These are phyloP conservation scores for Rotaria magnacalcarata DNA, from an alignment of 2,888 invertebrate genomes.

Conservation along the genomic window DNA sequence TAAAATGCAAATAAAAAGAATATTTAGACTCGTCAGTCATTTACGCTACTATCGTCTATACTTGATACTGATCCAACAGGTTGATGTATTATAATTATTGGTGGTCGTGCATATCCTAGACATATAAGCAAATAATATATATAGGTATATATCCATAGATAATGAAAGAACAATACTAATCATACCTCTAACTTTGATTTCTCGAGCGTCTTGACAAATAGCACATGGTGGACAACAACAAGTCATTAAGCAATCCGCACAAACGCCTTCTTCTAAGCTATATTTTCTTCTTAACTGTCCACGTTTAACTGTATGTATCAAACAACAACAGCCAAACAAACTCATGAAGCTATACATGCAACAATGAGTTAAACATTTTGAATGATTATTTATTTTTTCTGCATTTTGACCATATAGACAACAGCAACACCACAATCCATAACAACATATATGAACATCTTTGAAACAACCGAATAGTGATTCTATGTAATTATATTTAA, in stretches of 20 bases:
- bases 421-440: not conserved
- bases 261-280: not conserved
- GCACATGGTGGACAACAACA: not conserved
- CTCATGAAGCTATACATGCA: not conserved
- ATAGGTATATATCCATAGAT: not conserved
- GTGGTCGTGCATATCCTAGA: not conserved
- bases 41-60: not conserved
- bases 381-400: not conserved
- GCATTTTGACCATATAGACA: conserved; percentile 3
- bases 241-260: not conserved
- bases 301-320: not conserved
- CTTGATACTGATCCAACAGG: not conserved
- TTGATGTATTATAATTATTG: not conserved
- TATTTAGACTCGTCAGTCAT: not conserved
- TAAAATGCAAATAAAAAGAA: not conserved
- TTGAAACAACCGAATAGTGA: not conserved
- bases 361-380: not conserved
- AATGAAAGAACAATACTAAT: not conserved
- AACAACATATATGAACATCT: not conserved
- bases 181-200: not conserved
- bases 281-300: not conserved
- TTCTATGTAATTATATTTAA: not conserved
- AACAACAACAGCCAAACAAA: not conserved
- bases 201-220: conserved; percentile 5
- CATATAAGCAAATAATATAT: not conserved